Evolutionary conservation across 2,888 invertebrate genomes (phyloP).

Genomic region (Allacma fusca): DNA sequence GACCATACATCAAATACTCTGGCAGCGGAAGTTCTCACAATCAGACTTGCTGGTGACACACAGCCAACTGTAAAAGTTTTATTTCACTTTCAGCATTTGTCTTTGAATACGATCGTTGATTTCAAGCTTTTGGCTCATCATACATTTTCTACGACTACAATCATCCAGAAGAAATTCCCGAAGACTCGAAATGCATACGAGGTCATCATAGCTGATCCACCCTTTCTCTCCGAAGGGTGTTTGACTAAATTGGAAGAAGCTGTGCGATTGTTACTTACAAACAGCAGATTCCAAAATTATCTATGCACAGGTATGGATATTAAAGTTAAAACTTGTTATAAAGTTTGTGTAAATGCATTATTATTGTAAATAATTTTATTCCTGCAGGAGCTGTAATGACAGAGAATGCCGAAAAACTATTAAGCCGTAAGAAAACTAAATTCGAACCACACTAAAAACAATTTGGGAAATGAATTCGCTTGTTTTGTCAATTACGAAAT

Average conservation of each 20-base stretch:
- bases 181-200: conserved; percentile 73
- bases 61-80: no score
- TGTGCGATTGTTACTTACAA: conserved; percentile 74
- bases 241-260: conserved; percentile 82
- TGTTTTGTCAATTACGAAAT: conserved; percentile 89
- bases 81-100: conserved; percentile 76
- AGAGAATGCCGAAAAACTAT: conserved; percentile 71
- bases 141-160: conserved; percentile 91
- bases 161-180: conserved; percentile 73
- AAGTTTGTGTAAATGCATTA: no score
- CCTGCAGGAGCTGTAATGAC: conserved; percentile 80
- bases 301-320: conserved; percentile 81
- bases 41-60: conserved; percentile 67
- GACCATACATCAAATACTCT: conserved; percentile 77
- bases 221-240: conserved; percentile 93
- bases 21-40: conserved; percentile 75
- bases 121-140: conserved; percentile 78
- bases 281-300: conserved; percentile 76
- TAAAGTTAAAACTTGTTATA: no score
- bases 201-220: conserved; percentile 91
- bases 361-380: no score
- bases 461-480: conserved; percentile 90
- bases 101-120: conserved; percentile 87
- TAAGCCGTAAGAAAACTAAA: conserved; percentile 72
- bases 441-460: conserved; percentile 82